Evolutionary conservation across 2,888 invertebrate genomes (phyloP).

Genomic region (Meta bourneti): DNA sequence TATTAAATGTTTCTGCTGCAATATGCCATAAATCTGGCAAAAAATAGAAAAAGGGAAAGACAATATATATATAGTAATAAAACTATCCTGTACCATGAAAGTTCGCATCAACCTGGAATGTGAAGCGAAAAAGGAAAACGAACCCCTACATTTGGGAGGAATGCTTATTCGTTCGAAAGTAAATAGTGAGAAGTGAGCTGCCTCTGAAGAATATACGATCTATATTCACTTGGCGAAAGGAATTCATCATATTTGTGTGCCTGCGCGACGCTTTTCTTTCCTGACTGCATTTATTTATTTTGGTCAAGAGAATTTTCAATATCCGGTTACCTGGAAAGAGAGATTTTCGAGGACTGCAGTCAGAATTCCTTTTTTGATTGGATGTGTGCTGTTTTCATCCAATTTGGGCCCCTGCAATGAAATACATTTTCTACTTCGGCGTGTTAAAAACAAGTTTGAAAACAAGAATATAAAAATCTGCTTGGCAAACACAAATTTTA

Average conservation of each 20-base stretch:
- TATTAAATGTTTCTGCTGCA: conserved; percentile 51
- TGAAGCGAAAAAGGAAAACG: background rate
- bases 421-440: too few species aligned
- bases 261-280: conserved; percentile 20
- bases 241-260: conserved; percentile 68
- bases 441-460: too few species aligned
- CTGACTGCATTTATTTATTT: conserved; percentile 56
- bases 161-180: conserved; percentile 63
- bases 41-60: background rate
- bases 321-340: background rate
- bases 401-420: background rate
- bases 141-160: conserved; percentile 19
- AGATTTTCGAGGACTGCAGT: background rate
- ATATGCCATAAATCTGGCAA: conserved; percentile 38
- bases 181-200: conserved; percentile 55
- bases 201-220: conserved; percentile 56
- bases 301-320: conserved; percentile 56
- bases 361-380: background rate
- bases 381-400: background rate
- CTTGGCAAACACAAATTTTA: too few species aligned
- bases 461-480: too few species aligned
- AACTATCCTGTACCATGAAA: conserved; percentile 18
- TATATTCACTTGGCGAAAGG: conserved; percentile 67
- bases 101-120: background rate
- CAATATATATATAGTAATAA: conserved; percentile 46